A percentile compares a stretch with the other conserved stretches of the same genome.
Evolutionary conservation across 2,888 invertebrate genomes (phyloP).

Genomic region (Sceliomorpha sp.): DNA sequence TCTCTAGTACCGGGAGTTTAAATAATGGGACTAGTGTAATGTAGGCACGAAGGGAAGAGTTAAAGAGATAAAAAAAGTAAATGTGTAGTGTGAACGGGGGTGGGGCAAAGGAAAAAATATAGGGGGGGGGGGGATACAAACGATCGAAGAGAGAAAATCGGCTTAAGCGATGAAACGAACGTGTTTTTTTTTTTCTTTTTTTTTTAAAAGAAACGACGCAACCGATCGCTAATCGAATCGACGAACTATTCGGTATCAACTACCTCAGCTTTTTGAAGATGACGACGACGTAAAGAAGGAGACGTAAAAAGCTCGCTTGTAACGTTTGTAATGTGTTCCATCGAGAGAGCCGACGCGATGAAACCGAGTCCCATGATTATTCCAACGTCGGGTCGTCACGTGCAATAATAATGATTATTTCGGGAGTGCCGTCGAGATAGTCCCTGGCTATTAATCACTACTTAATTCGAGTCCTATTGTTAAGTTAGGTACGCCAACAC

Average conservation of each 20-base stretch:
- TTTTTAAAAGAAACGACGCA: too few relatives aligned
- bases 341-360: conserved; percentile 33
- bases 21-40: too few relatives aligned
- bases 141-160: too few relatives aligned
- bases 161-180: neutral
- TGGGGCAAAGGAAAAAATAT: too few relatives aligned
- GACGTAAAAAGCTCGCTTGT: too few relatives aligned
- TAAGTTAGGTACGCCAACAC: conserved; percentile 14
- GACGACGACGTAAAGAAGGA: neutral
- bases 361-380: conserved; percentile 38
- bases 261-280: conserved; percentile 41
- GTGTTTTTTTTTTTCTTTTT: conserved; percentile 25
- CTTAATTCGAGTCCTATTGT: conserved; percentile 31
- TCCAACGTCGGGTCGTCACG: conserved; percentile 49
- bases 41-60: too few relatives aligned
- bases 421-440: conserved; percentile 12
- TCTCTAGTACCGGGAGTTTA: too few relatives aligned
- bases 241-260: conserved; percentile 26
- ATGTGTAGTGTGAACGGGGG: too few relatives aligned
- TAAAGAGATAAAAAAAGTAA: too few relatives aligned
- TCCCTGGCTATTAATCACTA: conserved; percentile 27
- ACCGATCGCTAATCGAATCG: neutral
- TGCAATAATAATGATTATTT: conserved; percentile 45
- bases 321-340: conserved; percentile 21
- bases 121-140: too few relatives aligned